phyloP scores from a whole-genome alignment of 2,113 vertebrate genomes.

The Neotoma lepida region DNA sequence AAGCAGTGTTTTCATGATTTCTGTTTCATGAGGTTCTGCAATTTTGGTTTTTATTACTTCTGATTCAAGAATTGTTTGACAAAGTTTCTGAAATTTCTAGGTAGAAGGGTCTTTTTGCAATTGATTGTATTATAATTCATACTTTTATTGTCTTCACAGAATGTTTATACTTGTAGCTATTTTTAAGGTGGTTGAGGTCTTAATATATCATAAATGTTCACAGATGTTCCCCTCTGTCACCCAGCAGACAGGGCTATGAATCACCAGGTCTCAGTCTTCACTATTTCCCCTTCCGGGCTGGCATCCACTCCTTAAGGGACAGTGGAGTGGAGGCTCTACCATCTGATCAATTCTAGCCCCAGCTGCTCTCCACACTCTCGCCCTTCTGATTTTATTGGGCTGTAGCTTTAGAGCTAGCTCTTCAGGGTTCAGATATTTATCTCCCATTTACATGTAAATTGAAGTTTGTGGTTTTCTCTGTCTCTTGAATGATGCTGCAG shows the following conservation, averaged over 20 bases:
- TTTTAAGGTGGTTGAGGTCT: slow-evolving; percentile 1
- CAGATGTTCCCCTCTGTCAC: not conserved
- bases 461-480: not conserved
- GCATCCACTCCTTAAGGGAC: not conserved
- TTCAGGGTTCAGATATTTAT: not conserved
- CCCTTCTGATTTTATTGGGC: no score
- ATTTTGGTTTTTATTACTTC: not conserved
- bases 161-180: not conserved
- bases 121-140: slow-evolving; percentile 3
- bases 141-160: slow-evolving; percentile 19
- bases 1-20: not conserved
- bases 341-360: not conserved
- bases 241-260: not conserved
- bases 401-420: not conserved
- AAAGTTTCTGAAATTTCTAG: not conserved
- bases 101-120: not conserved
- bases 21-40: slow-evolving; percentile 1
- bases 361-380: not conserved
- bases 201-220: not conserved
- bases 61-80: slow-evolving; percentile 1
- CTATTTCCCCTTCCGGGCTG: not conserved
- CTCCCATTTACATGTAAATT: slow-evolving; percentile 69
- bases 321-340: no score
- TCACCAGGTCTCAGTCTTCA: not conserved
- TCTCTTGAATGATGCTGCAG: not conserved